Conservation (phyloP, 2,797 vertebrate species). For the Pipistrellus kuhlii region DNA sequence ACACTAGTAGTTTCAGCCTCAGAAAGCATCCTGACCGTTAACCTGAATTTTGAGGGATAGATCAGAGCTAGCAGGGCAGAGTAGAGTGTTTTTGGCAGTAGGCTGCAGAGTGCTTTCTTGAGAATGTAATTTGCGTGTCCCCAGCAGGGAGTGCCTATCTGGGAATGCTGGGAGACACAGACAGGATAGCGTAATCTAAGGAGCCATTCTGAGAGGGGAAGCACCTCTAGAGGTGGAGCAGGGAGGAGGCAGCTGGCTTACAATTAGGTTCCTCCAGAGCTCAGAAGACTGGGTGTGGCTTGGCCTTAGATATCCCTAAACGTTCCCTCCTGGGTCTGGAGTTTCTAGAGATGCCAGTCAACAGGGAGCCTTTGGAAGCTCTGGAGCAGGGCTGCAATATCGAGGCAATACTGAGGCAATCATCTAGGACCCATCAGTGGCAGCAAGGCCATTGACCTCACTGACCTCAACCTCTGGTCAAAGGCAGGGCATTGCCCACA, state of each 20-base stretch:
- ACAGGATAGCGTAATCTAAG: not conserved
- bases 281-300: not conserved
- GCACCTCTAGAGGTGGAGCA: not conserved
- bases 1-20: not conserved
- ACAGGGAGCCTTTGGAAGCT: not conserved
- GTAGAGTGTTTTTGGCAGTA: not conserved
- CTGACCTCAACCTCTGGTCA: not conserved
- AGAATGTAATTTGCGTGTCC: not conserved
- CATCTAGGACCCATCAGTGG: not conserved
- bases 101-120: not conserved
- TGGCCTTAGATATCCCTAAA: conserved; percentile 10
- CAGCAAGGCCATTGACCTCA: conserved; percentile 2
- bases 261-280: conserved; percentile 23
- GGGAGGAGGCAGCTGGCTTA: not conserved
- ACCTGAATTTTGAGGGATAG: conserved; percentile 5
- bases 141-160: not conserved
- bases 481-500: not conserved
- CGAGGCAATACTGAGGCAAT: not conserved
- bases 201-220: not conserved
- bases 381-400: not conserved
- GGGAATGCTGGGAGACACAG: not conserved
- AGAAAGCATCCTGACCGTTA: not conserved
- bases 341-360: not conserved
- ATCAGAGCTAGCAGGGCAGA: conserved; percentile 8
- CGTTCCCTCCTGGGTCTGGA: not conserved